Evolutionary conservation across 2,797 vertebrate species (phyloP).

Genomic region (Graptemys geographica): DNA sequence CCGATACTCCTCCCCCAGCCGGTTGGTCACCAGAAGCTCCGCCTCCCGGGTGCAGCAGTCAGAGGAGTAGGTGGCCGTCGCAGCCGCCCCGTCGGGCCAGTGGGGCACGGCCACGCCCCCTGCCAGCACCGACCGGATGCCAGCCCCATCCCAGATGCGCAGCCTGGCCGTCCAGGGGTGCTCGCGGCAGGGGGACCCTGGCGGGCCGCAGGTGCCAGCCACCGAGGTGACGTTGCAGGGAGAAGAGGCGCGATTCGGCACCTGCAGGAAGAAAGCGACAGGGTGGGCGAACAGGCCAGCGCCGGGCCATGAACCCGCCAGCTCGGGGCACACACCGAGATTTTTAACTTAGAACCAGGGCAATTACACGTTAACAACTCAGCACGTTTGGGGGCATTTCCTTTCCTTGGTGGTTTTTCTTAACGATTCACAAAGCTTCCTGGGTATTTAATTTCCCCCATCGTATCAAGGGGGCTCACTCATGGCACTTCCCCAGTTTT

Average conservation of each 20-base stretch:
- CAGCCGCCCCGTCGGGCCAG: slow-evolving; percentile 35
- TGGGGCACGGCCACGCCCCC: background rate
- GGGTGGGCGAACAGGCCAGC: too few relatives aligned
- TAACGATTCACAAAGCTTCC: too few relatives aligned
- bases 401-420: too few relatives aligned
- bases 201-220: background rate
- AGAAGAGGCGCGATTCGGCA: background rate
- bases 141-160: slow-evolving; percentile 36
- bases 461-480: too few relatives aligned
- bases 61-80: slow-evolving; percentile 80
- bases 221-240: background rate
- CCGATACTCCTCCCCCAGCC: slow-evolving; percentile 77
- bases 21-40: slow-evolving; percentile 82
- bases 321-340: too few relatives aligned
- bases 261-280: background rate
- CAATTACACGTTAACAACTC: too few relatives aligned
- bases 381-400: too few relatives aligned
- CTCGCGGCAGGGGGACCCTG: background rate
- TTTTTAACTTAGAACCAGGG: too few relatives aligned
- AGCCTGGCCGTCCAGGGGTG: background rate
- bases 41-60: slow-evolving; percentile 82
- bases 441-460: too few relatives aligned
- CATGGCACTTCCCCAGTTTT: background rate
- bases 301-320: too few relatives aligned
- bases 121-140: background rate